Evolutionary conservation across 23 tunicate species (phyloP), one percentile per base, ranked within the genome.

Genomic region (Phallusia fumigata): DNA sequence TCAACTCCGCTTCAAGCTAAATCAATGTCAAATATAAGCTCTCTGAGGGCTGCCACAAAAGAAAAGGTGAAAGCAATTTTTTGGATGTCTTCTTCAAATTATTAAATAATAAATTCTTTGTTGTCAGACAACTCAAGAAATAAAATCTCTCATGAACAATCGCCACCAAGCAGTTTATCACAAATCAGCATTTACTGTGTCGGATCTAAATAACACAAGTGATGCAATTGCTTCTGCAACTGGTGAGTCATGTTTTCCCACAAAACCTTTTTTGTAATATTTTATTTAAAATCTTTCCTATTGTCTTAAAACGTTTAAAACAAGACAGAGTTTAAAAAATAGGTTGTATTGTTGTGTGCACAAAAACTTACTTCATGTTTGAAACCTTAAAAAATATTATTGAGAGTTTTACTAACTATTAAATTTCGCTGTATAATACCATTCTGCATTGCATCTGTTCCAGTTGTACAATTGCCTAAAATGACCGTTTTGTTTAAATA

Each of bases 91-190:
- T 58, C 5, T 58, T 58, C 13, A 51, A 51, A 6, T 58, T 13
- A 21, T 1, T 58, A 16, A 58, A 24, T 6, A 24, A 58, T 13
- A 40, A 3, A 40, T 3, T 40, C 10, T 40, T 3, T 40, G 47
- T 40, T 40, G n/a, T n/a, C 3, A 58, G 69, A 24, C 28, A 21
- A 77, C 11, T 32, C 35, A 77, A 3, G 89, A 85, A 64, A 85
- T 85, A 78, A 79, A 79, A 69, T 36, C 31, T 11, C 19, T 79
- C 1, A 85, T 85, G 89, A 79, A 32, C 18, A 78, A 79, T 30
- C 65, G 83, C 64, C 89, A 85, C 32, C 35, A 33, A 32, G 84
- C 89, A 21, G 65, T 79, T 65, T 85, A 85, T 40, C 89, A 85
- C 49, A 79, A 52, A 85, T 85, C 89, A 11, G 83, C 83, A 6